Conservation (phyloP, 2,797 vertebrate genomes). For the Anabas testudineus region DNA sequence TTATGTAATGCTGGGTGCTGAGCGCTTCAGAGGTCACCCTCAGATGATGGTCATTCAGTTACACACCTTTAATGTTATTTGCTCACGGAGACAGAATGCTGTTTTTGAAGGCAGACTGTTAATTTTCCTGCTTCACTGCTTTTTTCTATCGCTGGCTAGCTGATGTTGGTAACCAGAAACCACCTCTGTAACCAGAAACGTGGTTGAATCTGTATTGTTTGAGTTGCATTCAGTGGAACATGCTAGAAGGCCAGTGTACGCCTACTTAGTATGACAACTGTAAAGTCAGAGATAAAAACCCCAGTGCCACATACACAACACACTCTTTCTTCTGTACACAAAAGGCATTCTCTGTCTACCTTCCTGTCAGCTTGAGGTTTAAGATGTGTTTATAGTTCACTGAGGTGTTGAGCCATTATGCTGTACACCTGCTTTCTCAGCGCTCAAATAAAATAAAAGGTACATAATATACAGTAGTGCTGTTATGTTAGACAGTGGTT, state of each 20-base stretch:
- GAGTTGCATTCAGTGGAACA: neutral
- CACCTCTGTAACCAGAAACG: neutral
- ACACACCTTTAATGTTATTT: constrained; percentile 14
- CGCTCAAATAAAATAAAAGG: too few species aligned
- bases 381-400: constrained; percentile 5
- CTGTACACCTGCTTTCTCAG: constrained; percentile 1
- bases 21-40: constrained; percentile 34
- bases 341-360: neutral
- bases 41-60: constrained; percentile 25
- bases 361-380: constrained; percentile 15
- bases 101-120: neutral
- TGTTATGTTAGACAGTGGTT: constrained; percentile 34
- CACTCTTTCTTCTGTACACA: neutral
- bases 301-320: neutral
- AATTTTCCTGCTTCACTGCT: neutral
- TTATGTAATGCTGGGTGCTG: constrained; percentile 54
- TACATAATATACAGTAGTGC: constrained; percentile 4
- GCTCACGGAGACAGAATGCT: constrained; percentile 1
- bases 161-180: neutral
- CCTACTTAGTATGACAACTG: too few species aligned
- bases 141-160: neutral
- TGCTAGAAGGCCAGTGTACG: neutral
- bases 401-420: constrained; percentile 2
- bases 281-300: neutral
- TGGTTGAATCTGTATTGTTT: neutral